Percentiles rank a stretch among this genome's conserved stretches.
Evolutionary conservation across 2,888 invertebrate genomes (phyloP).

Genomic region (Scaptomyza reducta): DNA sequence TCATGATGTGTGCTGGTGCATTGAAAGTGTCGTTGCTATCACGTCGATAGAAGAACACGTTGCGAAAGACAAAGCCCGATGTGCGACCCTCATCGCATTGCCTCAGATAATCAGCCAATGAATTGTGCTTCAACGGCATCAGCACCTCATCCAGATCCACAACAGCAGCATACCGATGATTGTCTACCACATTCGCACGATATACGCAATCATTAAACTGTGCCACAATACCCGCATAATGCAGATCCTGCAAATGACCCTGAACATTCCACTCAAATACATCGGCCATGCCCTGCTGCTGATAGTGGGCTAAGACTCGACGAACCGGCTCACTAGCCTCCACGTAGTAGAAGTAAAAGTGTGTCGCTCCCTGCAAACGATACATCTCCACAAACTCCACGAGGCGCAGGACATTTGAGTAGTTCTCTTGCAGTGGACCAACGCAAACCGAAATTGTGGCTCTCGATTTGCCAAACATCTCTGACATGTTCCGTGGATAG

Average conservation of each 20-base stretch:
- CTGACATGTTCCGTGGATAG: constrained; percentile 76
- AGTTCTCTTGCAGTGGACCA: constrained; percentile 84
- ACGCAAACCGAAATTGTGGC: constrained; percentile 83
- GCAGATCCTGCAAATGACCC: constrained; percentile 82
- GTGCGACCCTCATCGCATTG: constrained; percentile 80
- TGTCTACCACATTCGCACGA: constrained; percentile 90
- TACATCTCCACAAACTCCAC: constrained; percentile 85
- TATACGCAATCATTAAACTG: constrained; percentile 96
- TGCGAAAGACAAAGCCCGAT: constrained; percentile 84
- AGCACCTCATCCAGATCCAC: constrained; percentile 95
- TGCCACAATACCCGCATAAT: constrained; percentile 91
- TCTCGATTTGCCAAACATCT: constrained; percentile 70
- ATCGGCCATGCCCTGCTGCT: constrained; percentile 74
- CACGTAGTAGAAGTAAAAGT: constrained; percentile 85
- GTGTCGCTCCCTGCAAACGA: constrained; percentile 83
- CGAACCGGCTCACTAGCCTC: constrained; percentile 81
- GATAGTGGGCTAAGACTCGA: constrained; percentile 82
- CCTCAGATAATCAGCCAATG: constrained; percentile 85
- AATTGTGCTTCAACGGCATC: constrained; percentile 90
- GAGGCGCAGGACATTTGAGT: constrained; percentile 83
- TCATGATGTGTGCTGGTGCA: constrained; percentile 72
- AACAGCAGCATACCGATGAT: constrained; percentile 91
- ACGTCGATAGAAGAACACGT: constrained; percentile 85
- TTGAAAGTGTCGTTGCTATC: constrained; percentile 84
- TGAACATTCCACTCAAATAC: constrained; percentile 84